Conservation (phyloP, 2,113 vertebrate genomes). For the Dasyprocta punctata region DNA sequence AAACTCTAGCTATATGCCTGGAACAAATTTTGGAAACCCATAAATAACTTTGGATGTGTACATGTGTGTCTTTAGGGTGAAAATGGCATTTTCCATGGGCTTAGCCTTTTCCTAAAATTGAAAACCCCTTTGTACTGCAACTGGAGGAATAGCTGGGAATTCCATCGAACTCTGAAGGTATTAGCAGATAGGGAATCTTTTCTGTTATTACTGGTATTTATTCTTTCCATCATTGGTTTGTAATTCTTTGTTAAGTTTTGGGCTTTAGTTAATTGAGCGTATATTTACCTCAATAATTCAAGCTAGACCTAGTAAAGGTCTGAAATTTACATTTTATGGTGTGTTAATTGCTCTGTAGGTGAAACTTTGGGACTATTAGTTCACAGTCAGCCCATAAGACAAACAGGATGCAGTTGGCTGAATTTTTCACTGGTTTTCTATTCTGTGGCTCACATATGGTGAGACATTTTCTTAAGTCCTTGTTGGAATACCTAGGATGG, state of each 20-base stretch:
- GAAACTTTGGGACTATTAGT: background rate
- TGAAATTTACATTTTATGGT: background rate
- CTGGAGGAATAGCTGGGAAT: background rate
- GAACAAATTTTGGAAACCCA: background rate
- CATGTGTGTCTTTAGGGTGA: background rate
- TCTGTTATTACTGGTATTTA: background rate
- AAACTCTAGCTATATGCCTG: background rate
- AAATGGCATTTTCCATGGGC: background rate
- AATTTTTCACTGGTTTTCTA: background rate
- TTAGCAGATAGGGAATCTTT: background rate
- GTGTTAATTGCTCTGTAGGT: background rate
- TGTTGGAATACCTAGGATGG: background rate
- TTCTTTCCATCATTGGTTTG: background rate
- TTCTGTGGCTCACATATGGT: background rate
- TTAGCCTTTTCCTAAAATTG: background rate
- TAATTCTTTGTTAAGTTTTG: background rate
- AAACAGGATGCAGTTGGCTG: background rate
- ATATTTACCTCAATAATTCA: background rate
- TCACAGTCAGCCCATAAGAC: background rate
- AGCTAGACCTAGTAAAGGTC: background rate
- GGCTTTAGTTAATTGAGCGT: background rate
- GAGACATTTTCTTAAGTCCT: background rate
- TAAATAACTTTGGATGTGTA: background rate
- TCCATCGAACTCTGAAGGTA: background rate
- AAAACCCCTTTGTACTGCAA: background rate